phyloP scores from a whole-genome alignment of 2,888 invertebrate genomes.

The Heteropelma amictum region DNA sequence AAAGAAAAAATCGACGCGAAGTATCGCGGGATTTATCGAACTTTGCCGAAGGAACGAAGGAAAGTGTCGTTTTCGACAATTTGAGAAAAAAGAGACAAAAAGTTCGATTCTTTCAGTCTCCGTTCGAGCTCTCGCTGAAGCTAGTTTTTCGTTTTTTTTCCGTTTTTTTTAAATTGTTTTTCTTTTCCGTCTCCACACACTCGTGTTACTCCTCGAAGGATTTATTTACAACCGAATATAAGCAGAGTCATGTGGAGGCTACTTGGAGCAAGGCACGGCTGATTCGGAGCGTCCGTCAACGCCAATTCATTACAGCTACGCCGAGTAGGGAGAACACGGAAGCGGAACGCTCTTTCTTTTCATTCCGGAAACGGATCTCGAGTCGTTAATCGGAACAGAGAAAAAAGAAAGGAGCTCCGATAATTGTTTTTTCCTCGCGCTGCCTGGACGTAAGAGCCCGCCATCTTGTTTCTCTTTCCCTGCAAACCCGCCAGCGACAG shows the following conservation, averaged over 20 bases:
- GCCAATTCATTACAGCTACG: conserved; percentile 11
- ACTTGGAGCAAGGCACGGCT: conserved; percentile 70
- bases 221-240: conserved; percentile 55
- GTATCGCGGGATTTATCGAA: too few relatives aligned
- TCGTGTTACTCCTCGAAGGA: background rate
- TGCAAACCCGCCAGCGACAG: conserved; percentile 18
- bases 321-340: conserved; percentile 1
- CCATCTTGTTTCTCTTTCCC: too few relatives aligned
- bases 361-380: background rate
- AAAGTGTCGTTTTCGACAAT: too few relatives aligned
- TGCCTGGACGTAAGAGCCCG: too few relatives aligned
- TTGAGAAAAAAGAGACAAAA: background rate
- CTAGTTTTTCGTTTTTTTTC: background rate
- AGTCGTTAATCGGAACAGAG: too few relatives aligned
- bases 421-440: background rate
- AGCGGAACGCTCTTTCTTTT: background rate
- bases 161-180: too few relatives aligned
- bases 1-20: too few relatives aligned
- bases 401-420: too few relatives aligned
- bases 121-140: background rate
- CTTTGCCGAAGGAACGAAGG: too few relatives aligned
- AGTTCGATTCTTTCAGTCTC: background rate
- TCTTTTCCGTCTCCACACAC: background rate
- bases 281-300: conserved; percentile 60
- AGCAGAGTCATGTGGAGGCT: conserved; percentile 56